A percentile compares a stretch with the other conserved stretches of the same genome.
phyloP scores from a whole-genome alignment of 2,888 invertebrate species.

The Euphydryas editha region DNA sequence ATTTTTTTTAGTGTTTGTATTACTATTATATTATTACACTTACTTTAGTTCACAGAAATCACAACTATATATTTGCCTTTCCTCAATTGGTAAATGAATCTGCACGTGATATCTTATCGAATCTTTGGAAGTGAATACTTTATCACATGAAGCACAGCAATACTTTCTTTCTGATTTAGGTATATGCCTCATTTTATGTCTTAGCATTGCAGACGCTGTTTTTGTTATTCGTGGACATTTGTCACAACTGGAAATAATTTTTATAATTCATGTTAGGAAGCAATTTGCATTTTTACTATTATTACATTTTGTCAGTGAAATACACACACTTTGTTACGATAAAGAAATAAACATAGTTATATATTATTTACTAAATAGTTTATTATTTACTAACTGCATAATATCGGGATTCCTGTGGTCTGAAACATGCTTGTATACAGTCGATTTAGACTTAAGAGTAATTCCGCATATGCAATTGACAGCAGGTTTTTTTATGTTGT shows the following conservation, averaged over 20 bases:
- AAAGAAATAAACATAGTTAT: too few species aligned
- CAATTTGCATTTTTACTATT: neutral
- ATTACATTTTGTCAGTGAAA: neutral
- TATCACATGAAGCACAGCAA: conserved; percentile 74
- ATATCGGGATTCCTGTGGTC: conserved; percentile 79
- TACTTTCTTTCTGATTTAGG: conserved; percentile 80
- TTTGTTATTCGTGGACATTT: conserved; percentile 80
- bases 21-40: conserved; percentile 47
- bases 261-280: too few species aligned
- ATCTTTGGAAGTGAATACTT: conserved; percentile 76
- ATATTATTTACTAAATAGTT: too few species aligned
- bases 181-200: conserved; percentile 79
- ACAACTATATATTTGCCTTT: conserved; percentile 78
- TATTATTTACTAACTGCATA: conserved; percentile 72
- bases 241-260: conserved; percentile 78
- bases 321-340: too few species aligned
- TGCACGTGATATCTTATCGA: conserved; percentile 77
- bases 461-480: conserved; percentile 78
- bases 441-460: conserved; percentile 77
- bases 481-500: conserved; percentile 65
- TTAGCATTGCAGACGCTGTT: conserved; percentile 71
- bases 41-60: conserved; percentile 79
- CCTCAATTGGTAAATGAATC: conserved; percentile 81
- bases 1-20: too few species aligned
- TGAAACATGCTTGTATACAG: conserved; percentile 80